Evolutionary conservation across 2,888 invertebrate species (phyloP), one percentile per base, ranked within the genome.

Genomic region (Corythucha ciliata): DNA sequence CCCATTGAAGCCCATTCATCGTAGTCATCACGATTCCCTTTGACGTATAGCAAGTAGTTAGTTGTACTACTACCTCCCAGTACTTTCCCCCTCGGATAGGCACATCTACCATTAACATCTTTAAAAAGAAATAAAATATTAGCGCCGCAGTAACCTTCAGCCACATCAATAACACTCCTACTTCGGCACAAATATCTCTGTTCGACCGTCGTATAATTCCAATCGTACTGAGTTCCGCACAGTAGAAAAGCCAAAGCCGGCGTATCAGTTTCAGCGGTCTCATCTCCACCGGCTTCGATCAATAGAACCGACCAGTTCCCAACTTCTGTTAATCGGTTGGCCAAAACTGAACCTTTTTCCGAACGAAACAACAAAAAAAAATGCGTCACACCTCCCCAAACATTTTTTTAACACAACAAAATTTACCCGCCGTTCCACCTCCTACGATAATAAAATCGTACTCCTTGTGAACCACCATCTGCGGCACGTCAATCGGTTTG

Each of bases 31-130:
- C 73, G 72, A 59, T 78, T 74, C 10, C 83, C 85, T 55, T 83
- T 69, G 0, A 80, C 81, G 60, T 82, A 83, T 61, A 82, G 77
- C 85, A 89, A 84, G 59, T 79, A 79, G 64, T 88, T 87, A 7
- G 86, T 69, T 0, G 81, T 78, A 57, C 82, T 81, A 3, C 79
- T 79, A 2, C 89, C 89, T 4, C 89, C 89, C 62, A 89, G 73
- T 0, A 83, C 82, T 66, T 82, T 84, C 4, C 87, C 88, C 32
- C 71, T 60, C 0, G 73, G 66, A 39, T 46, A 52, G n/a, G 12
- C 2, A 21, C 52, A 52, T 7, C 34, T n/a, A 26, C 50, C 50
- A 24, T 44, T 42, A 16, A 3, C 26, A 25, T 27, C 50, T 50
- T 34, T 26, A 50, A 50, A 41, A 32, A 5, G 21, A 45, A 45